These are phyloP conservation scores for human (Homo sapiens) DNA, from an alignment of 2,113 vertebrate genomes.

Conservation along the genomic window GRCh38 chr4:35792001-35792500, in stretches of 20 bases:
- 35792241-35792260: not conserved
- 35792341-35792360: not conserved
- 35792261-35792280: not conserved
- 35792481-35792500: not conserved
- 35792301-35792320: not conserved
- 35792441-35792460: not conserved
- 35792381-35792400: not conserved
- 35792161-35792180: not conserved
- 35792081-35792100: slow-evolving; percentile 4
- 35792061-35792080: slow-evolving; percentile 26
- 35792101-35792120: not conserved
- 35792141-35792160: not conserved
- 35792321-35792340: not conserved
- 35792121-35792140: not conserved
- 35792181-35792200: not conserved
- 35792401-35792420: not conserved
- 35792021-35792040: slow-evolving; percentile 41
- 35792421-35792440: not conserved
- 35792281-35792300: not conserved
- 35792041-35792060: not conserved
- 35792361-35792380: not conserved
- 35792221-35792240: not conserved
- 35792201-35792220: not conserved
- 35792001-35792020: slow-evolving; percentile 43
- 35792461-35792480: not conserved